Evolutionary conservation across 2,113 vertebrate species (phyloP).

Genomic region (Seriola aureovittata): DNA sequence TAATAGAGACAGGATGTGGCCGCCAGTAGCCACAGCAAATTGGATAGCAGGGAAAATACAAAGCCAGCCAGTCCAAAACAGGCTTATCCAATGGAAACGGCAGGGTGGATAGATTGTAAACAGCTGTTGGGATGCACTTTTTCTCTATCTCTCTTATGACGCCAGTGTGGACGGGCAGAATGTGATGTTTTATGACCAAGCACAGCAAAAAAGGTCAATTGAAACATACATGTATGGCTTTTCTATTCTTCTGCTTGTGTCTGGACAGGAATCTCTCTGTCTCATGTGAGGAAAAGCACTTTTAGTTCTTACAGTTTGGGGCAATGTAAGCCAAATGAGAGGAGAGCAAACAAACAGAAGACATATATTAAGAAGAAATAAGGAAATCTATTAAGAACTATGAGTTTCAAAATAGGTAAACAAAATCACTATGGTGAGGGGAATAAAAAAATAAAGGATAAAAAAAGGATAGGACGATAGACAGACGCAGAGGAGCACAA

Average conservation of each 20-base stretch:
- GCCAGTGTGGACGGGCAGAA: conserved; percentile 15
- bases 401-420: conserved; percentile 43
- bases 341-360: conserved; percentile 48
- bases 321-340: conserved; percentile 47
- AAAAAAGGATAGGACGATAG: conserved; percentile 8
- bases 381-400: conserved; percentile 40
- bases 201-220: conserved; percentile 20
- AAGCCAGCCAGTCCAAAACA: conserved; percentile 50
- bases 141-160: conserved; percentile 10
- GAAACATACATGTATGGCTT: conserved; percentile 21
- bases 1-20: conserved; percentile 63
- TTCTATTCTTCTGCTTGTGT: conserved; percentile 12
- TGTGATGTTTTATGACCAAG: conserved; percentile 39
- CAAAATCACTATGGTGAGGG: conserved; percentile 41
- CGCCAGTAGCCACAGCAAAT: conserved; percentile 53
- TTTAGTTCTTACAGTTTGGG: conserved; percentile 52
- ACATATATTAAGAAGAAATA: conserved; percentile 54
- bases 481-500: conserved; percentile 31
- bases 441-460: conserved; percentile 29
- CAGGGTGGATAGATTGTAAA: conserved; percentile 63
- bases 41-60: conserved; percentile 59
- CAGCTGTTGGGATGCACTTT: conserved; percentile 48
- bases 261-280: conserved; percentile 28
- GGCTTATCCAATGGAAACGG: conserved; percentile 56
- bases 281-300: conserved; percentile 63